Conservation (phyloP, 2,113 vertebrate species). For the Melanotaenia duboulayi region DNA sequence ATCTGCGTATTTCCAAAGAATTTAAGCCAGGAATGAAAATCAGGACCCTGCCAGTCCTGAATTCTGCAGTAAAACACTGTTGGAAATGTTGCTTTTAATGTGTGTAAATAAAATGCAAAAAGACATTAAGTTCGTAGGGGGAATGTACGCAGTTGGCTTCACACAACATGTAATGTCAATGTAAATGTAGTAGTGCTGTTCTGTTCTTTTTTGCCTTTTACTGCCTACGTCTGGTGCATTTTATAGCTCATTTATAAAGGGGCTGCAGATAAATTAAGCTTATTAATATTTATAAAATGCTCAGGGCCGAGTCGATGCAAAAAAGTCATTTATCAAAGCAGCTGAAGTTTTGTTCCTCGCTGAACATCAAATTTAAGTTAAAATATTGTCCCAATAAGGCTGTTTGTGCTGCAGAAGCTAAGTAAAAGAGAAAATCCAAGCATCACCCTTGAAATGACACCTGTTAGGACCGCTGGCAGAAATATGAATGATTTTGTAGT, state of each 20-base stretch:
- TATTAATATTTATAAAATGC: slow-evolving; percentile 59
- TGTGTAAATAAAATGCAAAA: slow-evolving; percentile 14
- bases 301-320: slow-evolving; percentile 18
- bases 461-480: neutral
- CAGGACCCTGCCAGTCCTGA: neutral
- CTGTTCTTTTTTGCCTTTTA: slow-evolving; percentile 12
- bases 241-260: slow-evolving; percentile 23
- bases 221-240: neutral
- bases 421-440: neutral
- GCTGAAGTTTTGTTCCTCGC: slow-evolving; percentile 21
- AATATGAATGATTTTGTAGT: neutral
- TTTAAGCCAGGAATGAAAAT: neutral
- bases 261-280: slow-evolving; percentile 34
- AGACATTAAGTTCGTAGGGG: neutral
- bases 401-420: neutral
- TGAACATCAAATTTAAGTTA: slow-evolving; percentile 5
- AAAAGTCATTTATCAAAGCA: slow-evolving; percentile 42
- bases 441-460: slow-evolving; percentile 5
- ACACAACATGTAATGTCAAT: too few species aligned
- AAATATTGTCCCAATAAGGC: slow-evolving; percentile 8
- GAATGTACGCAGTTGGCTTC: slow-evolving; percentile 1
- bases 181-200: neutral
- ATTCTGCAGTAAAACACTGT: neutral
- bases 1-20: slow-evolving; percentile 7
- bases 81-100: slow-evolving; percentile 12